These are phyloP conservation scores for Chloropsis cyanopogon DNA, from an alignment of 2,113 vertebrate genomes.

Conservation along the genomic window DNA sequence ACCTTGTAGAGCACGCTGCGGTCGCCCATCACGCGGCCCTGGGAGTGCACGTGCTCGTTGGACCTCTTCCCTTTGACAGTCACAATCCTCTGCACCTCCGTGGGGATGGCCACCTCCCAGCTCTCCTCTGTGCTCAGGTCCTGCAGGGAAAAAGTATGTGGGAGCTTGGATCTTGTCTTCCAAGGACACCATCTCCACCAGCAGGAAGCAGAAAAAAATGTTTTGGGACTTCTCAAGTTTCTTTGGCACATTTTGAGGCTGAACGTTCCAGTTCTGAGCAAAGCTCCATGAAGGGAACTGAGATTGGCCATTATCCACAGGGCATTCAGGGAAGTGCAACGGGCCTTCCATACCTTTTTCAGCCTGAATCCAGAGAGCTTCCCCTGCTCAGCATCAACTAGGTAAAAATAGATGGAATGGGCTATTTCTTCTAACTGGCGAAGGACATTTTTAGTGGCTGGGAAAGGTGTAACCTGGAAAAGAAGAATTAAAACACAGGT, in stretches of 20 bases:
- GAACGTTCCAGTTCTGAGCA: neutral
- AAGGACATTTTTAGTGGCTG: constrained; percentile 90
- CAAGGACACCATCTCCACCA: neutral
- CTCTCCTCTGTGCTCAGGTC: constrained; percentile 89
- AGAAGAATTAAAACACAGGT: neutral
- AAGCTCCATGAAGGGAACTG: neutral
- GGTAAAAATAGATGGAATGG: constrained; percentile 89
- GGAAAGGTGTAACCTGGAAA: constrained; percentile 88
- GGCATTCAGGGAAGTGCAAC: neutral
- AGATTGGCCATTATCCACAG: neutral
- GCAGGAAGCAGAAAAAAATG: neutral
- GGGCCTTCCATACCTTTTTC: constrained; percentile 75
- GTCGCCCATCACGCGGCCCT: constrained; percentile 97
- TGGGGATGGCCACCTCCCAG: constrained; percentile 88
- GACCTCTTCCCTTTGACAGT: constrained; percentile 88
- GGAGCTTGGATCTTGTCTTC: neutral
- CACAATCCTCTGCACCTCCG: constrained; percentile 87
- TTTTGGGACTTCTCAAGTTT: neutral
- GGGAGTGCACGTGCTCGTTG: constrained; percentile 95
- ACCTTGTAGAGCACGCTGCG: constrained; percentile 99
- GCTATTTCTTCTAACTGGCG: constrained; percentile 91
- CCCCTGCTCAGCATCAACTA: constrained; percentile 86
- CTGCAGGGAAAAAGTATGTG: constrained; percentile 29
- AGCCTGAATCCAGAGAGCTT: constrained; percentile 87
- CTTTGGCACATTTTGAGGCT: accelerated